phyloP scores from a whole-genome alignment of 2,113 vertebrate genomes.

The Corythornis cristatus region DNA sequence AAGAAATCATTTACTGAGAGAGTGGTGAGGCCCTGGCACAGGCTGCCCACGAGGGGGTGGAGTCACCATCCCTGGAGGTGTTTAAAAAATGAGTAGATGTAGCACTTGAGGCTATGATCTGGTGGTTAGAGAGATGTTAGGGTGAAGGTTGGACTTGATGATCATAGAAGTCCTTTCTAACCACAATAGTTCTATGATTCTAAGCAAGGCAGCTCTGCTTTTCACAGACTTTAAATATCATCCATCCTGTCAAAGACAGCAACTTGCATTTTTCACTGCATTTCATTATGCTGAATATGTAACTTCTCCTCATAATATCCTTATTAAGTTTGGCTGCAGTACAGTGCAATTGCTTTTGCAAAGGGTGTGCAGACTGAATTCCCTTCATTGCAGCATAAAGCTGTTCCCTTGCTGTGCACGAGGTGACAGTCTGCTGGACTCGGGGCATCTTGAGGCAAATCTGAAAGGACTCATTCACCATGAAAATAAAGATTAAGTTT shows the following conservation, averaged over 20 bases:
- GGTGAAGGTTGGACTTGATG: no score
- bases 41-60: no score
- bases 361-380: background rate
- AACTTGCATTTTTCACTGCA: background rate
- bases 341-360: background rate
- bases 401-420: background rate
- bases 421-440: background rate
- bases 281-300: constrained; percentile 1
- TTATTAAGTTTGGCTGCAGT: background rate
- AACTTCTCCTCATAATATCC: background rate
- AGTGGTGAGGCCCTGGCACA: no score
- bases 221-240: background rate
- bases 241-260: background rate
- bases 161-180: no score
- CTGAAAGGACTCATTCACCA: background rate
- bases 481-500: background rate
- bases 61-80: no score
- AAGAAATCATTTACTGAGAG: no score
- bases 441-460: background rate
- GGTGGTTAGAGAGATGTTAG: no score
- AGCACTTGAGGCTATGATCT: no score
- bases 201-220: background rate
- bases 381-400: background rate
- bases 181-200: no score
- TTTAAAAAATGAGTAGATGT: no score